Evolutionary conservation across 2,888 invertebrate genomes (phyloP), one percentile per base, ranked within the genome.

Genomic region (Limenitis camilla): DNA sequence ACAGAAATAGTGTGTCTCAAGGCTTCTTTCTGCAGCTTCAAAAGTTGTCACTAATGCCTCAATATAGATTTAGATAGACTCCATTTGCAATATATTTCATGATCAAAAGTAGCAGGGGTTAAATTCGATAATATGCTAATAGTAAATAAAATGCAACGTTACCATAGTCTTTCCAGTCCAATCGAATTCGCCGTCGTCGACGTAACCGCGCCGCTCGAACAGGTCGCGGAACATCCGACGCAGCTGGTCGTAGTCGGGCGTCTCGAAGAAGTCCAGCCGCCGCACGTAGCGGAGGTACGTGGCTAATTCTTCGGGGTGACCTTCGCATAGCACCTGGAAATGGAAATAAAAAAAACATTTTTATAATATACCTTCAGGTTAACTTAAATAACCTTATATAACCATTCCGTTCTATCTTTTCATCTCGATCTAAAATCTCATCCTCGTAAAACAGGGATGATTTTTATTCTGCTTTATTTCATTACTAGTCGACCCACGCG

Each of bases 171-270:
- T 96, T 85, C 96, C 96, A 84, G 96, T 95, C 97, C 97, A 97
- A 89, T 97, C 97, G 86, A 96, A 97, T 81, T 96, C 95, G 66
- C 94, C 95, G 85, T 97, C 96, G 83, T 96, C 94, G 68, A 92
- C 91, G 83, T 93, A 95, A 64, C 95, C 94, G 81, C 93, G 92
- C 67, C 94, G 91, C 69, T 95, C 95, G 88, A 95, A 96, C 73
- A 97, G 91, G 83, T 95, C 96, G 81, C 94, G 93, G 90, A 98
- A 98, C 86, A 98, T 92, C 83, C 96, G 96, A 74, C 97, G 92
- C 84, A 98, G 91, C 90, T 98, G 98, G 88, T 99, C 98, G 90
- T 99, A 99, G 90, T 99, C 99, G 55, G 99, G 99, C 66, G 97
- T 97, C 90, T 99, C 99, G 90, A 99, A 99, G 91, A 99, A 99